Base-by-base conservation (phyloP, 2,888 invertebrate genomes). In the Lepeophtheirus nordmannii region DNA sequence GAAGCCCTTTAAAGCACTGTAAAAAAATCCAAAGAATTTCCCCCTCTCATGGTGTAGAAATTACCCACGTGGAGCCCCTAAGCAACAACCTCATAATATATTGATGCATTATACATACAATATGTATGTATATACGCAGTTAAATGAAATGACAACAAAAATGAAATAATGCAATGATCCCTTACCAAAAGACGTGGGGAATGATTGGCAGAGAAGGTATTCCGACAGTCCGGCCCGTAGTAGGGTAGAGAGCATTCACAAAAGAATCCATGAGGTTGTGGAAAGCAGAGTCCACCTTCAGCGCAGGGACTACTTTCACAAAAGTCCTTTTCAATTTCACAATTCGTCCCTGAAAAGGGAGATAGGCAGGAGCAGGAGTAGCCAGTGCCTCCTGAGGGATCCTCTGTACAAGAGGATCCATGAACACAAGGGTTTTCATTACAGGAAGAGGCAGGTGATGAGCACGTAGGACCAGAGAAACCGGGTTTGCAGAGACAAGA, bases 201-300 rank as follows among this genome's bases (percentile, higher is more conserved):
- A 17, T 23, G 53, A 17, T 17, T 38, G 14, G n/a, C 11, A n/a
- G 60, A 38, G 60, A 60, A 37, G 8, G 37, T 56, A 12, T 63
- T 63, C 22, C 89, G 88, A 74, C 91, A 91, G 72, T 85, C 85
- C 72, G 87, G 84, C 41, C 90, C 90, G 73, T 88, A 88, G 75
- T 85, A 87, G 67, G 89, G 89, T 72, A 85, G 78, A 2, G 74
- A 74, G 72, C 89, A 90, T 74, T 87, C 82, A 76, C 89, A 90
- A 64, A 77, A 78, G 77, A 78, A 84, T 69, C 75, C 76, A 68
- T 82, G 83, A 23, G 83, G 75, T 10, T 80, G 81, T 75, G 85
- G 85, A 58, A 79, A 77, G 73, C 90, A 88, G 66, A 76, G 73
- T 0, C 86, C 86, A 9, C 80, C 80, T 76, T 87, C 83, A 71